These are phyloP conservation scores for Enchytraeus crypticus DNA, from an alignment of 2,888 invertebrate genomes.

Conservation along the genomic window DNA sequence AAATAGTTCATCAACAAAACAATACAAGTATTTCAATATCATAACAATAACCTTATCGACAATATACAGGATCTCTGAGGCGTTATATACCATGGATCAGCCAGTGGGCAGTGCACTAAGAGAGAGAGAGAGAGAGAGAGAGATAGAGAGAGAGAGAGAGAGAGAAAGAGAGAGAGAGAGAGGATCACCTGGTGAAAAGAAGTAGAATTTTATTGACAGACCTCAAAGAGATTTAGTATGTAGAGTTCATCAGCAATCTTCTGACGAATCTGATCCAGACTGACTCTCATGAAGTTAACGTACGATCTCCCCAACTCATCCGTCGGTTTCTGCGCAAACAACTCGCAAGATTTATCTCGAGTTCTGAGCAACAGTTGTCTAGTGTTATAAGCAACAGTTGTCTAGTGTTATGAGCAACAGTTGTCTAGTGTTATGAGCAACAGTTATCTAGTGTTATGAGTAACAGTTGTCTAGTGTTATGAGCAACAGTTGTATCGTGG, in stretches of 20 bases:
- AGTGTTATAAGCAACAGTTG: too few relatives aligned
- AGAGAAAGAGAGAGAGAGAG: neutral
- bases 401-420: too few relatives aligned
- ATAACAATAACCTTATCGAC: neutral
- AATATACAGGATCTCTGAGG: neutral
- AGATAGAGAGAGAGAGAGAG: too few relatives aligned
- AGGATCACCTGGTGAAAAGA: neutral
- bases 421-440: too few relatives aligned
- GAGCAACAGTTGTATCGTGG: too few relatives aligned
- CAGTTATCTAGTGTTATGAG: too few relatives aligned
- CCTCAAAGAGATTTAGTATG: slow-evolving; percentile 72
- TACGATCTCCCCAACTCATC: slow-evolving; percentile 96
- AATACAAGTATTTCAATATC: neutral
- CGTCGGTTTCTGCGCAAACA: slow-evolving; percentile 56
- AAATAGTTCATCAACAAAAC: neutral
- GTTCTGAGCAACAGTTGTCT: neutral
- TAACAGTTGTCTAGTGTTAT: too few relatives aligned
- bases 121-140: too few relatives aligned
- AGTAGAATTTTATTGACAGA: slow-evolving; percentile 31
- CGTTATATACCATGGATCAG: too few relatives aligned
- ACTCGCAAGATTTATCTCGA: neutral
- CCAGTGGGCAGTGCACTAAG: too few relatives aligned
- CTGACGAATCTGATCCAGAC: slow-evolving; percentile 94
- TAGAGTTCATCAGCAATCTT: slow-evolving; percentile 82
- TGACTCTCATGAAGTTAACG: slow-evolving; percentile 92